Evolutionary conservation across 2,113 vertebrate genomes (phyloP).

Genomic region (Collichthys lucidus): DNA sequence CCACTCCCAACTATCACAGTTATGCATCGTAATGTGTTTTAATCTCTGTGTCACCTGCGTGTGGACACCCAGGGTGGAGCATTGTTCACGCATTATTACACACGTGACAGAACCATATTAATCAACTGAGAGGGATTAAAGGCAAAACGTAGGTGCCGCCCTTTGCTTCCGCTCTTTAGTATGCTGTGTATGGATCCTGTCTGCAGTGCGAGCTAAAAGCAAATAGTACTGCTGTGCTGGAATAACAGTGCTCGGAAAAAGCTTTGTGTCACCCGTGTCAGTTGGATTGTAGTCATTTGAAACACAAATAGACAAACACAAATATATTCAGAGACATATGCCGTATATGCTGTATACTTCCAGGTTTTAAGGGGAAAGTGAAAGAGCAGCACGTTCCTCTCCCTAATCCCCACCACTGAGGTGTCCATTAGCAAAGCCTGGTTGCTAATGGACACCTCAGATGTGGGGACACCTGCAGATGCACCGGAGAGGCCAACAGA

Average conservation of each 20-base stretch:
- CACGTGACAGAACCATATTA: not conserved
- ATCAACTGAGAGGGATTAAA: not conserved
- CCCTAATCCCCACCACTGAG: not conserved
- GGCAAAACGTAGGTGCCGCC: not conserved
- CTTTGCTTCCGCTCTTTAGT: not conserved
- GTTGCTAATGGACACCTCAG: no score
- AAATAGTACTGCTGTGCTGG: not conserved
- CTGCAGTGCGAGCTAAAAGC: not conserved
- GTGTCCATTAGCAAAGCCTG: not conserved
- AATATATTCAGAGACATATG: not conserved
- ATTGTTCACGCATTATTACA: not conserved
- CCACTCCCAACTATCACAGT: not conserved
- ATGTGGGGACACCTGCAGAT: not conserved
- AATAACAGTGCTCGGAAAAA: not conserved
- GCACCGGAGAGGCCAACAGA: not conserved
- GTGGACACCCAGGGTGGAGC: not conserved
- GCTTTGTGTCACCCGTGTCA: no score
- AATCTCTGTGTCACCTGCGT: conserved; percentile 1
- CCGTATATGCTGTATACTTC: not conserved
- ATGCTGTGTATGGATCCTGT: not conserved
- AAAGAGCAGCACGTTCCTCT: not conserved
- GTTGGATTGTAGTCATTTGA: not conserved
- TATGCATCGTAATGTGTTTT: not conserved
- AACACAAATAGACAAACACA: not conserved
- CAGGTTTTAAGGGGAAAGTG: not conserved